phyloP scores from a whole-genome alignment of 2,113 vertebrate species.

The Sinocyclocheilus rhinocerous region DNA sequence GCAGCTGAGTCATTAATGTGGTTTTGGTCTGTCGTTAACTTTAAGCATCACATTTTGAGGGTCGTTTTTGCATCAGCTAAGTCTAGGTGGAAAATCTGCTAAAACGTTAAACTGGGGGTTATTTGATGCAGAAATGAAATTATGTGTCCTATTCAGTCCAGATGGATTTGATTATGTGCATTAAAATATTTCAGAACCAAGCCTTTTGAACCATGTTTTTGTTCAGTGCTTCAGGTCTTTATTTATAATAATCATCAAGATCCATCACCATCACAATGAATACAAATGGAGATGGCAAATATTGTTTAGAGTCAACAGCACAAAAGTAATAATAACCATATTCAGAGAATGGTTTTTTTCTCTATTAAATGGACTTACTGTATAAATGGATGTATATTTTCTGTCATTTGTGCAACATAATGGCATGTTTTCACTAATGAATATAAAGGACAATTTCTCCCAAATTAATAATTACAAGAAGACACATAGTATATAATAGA shows the following conservation, averaged over 20 bases:
- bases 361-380: background rate
- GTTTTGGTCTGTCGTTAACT: background rate
- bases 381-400: background rate
- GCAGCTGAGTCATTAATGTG: slow-evolving; percentile 30
- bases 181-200: background rate
- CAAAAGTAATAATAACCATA: background rate
- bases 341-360: background rate
- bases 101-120: slow-evolving; percentile 8
- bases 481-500: background rate
- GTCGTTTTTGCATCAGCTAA: slow-evolving; percentile 15
- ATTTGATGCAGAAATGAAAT: background rate
- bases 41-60: slow-evolving; percentile 20
- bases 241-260: background rate
- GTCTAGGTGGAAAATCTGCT: background rate
- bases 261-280: background rate
- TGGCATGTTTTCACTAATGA: background rate
- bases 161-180: background rate
- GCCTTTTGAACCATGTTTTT: slow-evolving; percentile 14
- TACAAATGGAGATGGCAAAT: slow-evolving; percentile 8
- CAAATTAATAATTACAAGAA: background rate
- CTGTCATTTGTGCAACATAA: background rate
- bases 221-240: slow-evolving; percentile 1
- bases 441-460: background rate
- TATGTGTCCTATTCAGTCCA: background rate
- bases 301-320: background rate